Evolutionary conservation across 1,140 invertebrate species (phyloP).

Genomic region (Medauroidea extradentata): DNA sequence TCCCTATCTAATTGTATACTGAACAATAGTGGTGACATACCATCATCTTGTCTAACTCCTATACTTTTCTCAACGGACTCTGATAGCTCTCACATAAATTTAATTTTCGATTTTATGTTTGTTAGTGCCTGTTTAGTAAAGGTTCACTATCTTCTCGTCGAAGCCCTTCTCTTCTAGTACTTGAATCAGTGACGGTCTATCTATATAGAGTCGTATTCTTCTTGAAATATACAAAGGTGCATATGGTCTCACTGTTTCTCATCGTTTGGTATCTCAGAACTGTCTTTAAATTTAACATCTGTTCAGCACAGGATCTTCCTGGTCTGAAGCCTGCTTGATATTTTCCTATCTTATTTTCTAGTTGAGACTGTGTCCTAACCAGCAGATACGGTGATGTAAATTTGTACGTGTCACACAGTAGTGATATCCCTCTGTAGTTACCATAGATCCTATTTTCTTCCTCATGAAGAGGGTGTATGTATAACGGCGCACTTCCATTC

Average conservation of each 20-base stretch:
- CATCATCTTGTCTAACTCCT: too few relatives aligned
- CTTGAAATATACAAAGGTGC: too few relatives aligned
- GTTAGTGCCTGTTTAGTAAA: too few relatives aligned
- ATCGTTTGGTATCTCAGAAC: conserved; percentile 1
- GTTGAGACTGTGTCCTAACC: neutral
- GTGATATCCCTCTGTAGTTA: conserved; percentile 13
- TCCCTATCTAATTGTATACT: too few relatives aligned
- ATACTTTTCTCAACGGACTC: too few relatives aligned
- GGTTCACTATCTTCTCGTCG: too few relatives aligned
- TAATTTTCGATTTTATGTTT: too few relatives aligned
- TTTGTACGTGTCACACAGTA: conserved; percentile 18
- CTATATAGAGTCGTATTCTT: too few relatives aligned
- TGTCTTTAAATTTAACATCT: conserved; percentile 11
- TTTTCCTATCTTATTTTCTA: conserved; percentile 12
- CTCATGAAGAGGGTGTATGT: conserved; percentile 18
- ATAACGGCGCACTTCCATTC: conserved; percentile 24
- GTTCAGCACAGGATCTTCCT: conserved; percentile 7
- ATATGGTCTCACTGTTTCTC: neutral
- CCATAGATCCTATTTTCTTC: conserved; percentile 13
- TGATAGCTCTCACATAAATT: too few relatives aligned
- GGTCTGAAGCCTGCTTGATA: conserved; percentile 12
- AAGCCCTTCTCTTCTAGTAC: too few relatives aligned
- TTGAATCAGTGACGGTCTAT: too few relatives aligned
- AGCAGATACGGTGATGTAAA: conserved; percentile 2
- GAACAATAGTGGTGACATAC: too few relatives aligned